These are phyloP conservation scores for Watsonalla cultraria DNA, from an alignment of 2,888 invertebrate genomes.

Conservation along the genomic window DNA sequence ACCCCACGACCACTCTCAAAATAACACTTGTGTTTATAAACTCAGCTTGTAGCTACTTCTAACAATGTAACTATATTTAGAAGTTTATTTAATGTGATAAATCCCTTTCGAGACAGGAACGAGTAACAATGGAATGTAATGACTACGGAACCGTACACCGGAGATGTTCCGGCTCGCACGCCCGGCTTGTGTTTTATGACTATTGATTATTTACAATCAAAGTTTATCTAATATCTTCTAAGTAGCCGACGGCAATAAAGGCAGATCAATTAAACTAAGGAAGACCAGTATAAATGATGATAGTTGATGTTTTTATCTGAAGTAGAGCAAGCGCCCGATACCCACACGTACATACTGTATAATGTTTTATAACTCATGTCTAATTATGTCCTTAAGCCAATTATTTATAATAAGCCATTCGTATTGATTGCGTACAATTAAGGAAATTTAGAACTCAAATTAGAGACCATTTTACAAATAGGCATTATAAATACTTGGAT, in stretches of 20 bases:
- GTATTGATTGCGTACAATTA: not conserved
- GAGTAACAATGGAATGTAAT: not conserved
- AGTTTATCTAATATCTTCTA: conserved; percentile 30
- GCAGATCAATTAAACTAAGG: conserved; percentile 17
- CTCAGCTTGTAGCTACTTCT: too few relatives aligned
- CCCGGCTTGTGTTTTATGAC: conserved; percentile 34
- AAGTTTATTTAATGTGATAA: not conserved
- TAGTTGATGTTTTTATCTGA: conserved; percentile 18
- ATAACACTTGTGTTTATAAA: too few relatives aligned
- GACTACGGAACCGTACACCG: not conserved
- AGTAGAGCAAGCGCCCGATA: conserved; percentile 10
- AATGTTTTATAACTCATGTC: conserved; percentile 19
- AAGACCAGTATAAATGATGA: conserved; percentile 28
- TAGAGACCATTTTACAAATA: not conserved
- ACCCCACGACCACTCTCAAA: too few relatives aligned
- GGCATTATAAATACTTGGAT: too few relatives aligned
- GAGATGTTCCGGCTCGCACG: conserved; percentile 1
- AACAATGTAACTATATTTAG: too few relatives aligned
- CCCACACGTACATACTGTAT: conserved; percentile 22
- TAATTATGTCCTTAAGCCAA: conserved; percentile 25
- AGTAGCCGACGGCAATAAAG: conserved; percentile 29
- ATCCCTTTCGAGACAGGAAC: not conserved
- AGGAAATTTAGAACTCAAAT: not conserved
- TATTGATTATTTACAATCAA: conserved; percentile 33
- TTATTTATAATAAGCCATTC: conserved; percentile 12